phyloP scores from a whole-genome alignment of 2,888 invertebrate species.

The Tetheella fluctuosa region DNA sequence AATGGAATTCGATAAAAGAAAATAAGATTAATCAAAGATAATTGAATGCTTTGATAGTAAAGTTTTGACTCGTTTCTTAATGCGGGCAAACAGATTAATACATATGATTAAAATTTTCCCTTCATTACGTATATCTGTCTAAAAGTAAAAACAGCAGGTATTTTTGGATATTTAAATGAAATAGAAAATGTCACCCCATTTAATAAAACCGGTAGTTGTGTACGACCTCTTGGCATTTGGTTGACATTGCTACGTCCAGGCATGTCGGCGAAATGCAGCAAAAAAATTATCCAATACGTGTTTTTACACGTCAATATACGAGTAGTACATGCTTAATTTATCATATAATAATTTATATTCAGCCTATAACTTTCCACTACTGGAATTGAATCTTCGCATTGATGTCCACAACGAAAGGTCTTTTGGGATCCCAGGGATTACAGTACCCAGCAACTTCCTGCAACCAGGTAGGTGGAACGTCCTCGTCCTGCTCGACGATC shows the following conservation, averaged over 20 bases:
- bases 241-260: conserved; percentile 35
- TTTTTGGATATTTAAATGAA: neutral
- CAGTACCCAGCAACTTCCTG: too few relatives aligned
- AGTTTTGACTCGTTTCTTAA: neutral
- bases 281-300: conserved; percentile 12
- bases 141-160: neutral
- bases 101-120: neutral
- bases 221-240: conserved; percentile 35
- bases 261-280: conserved; percentile 23
- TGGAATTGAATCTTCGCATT: too few relatives aligned
- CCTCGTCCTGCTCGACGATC: too few relatives aligned
- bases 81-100: neutral
- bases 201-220: conserved; percentile 6
- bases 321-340: too few relatives aligned
- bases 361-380: too few relatives aligned
- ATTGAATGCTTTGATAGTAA: conserved; percentile 22
- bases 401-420: too few relatives aligned
- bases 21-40: conserved; percentile 28
- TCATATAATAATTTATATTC: too few relatives aligned
- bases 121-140: neutral
- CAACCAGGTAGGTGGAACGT: too few relatives aligned
- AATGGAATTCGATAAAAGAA: conserved; percentile 38
- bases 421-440: too few relatives aligned
- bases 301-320: conserved; percentile 10
- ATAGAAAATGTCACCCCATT: neutral